These are phyloP conservation scores for Pseudomyrmex flavicornis DNA, from an alignment of 1,140 invertebrate genomes.

Conservation along the genomic window DNA sequence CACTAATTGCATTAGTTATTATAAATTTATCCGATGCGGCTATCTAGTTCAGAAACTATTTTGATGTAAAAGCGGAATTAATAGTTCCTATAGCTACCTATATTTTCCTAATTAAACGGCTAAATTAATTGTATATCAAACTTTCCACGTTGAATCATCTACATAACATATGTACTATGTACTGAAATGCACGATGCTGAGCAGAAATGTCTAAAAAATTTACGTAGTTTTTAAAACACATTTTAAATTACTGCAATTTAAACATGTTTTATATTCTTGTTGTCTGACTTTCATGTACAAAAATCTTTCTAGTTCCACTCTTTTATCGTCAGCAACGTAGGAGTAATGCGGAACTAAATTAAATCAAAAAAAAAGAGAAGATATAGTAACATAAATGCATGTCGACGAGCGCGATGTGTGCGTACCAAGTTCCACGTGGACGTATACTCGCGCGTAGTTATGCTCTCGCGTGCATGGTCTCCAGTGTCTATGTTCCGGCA, in stretches of 20 bases:
- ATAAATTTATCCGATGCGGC: constrained; percentile 28
- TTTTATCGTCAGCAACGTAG: not conserved
- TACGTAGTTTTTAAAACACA: not conserved
- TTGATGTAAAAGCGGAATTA: constrained; percentile 14
- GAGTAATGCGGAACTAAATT: constrained; percentile 10
- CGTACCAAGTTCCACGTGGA: constrained; percentile 23
- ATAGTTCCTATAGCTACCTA: not conserved
- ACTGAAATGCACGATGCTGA: not conserved
- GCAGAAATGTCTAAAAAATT: not conserved
- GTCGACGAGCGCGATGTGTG: not conserved
- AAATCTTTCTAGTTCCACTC: not conserved
- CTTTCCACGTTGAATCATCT: not conserved
- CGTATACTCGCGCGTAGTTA: constrained; percentile 41
- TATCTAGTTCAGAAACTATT: constrained; percentile 22
- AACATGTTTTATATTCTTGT: not conserved
- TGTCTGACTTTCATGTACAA: not conserved
- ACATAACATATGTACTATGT: not conserved
- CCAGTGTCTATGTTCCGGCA: constrained; percentile 17
- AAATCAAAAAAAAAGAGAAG: not conserved
- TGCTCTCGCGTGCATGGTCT: not conserved
- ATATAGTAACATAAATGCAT: constrained; percentile 12
- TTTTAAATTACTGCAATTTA: not conserved
- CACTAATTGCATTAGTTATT: constrained; percentile 55
- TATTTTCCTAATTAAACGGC: constrained; percentile 21
- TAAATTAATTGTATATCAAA: not conserved